A percentile compares a stretch with the other conserved stretches of the same genome.
These are phyloP conservation scores for Ciconia boyciana DNA, from an alignment of 2,113 vertebrate species.

Conservation along the genomic window DNA sequence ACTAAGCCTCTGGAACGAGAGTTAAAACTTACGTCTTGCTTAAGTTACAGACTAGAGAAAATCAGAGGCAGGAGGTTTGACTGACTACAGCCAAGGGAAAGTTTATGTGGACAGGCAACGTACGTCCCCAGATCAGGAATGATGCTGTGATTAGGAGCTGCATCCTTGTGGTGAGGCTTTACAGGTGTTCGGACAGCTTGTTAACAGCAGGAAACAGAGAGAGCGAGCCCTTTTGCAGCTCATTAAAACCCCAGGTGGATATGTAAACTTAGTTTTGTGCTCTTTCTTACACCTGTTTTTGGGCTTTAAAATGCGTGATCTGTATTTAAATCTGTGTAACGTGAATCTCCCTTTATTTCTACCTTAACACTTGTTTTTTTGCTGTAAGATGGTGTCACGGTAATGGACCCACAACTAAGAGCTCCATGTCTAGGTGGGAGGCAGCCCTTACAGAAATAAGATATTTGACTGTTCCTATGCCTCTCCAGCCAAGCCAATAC, in stretches of 20 bases:
- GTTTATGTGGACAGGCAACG: neutral
- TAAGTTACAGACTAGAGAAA: neutral
- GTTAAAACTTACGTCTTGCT: neutral
- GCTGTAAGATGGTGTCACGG: neutral
- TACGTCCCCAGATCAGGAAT: neutral
- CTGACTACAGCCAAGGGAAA: neutral
- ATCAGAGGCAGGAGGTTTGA: neutral
- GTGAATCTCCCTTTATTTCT: neutral
- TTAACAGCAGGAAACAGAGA: neutral
- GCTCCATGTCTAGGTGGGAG: neutral
- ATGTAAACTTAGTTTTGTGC: neutral
- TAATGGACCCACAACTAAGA: neutral
- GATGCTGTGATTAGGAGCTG: neutral
- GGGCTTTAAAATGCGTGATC: neutral
- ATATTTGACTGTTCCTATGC: neutral
- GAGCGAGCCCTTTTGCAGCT: neutral
- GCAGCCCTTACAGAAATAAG: neutral
- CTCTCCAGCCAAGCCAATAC: neutral
- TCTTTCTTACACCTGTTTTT: neutral
- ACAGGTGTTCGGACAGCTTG: conserved; percentile 27
- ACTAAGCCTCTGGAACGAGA: neutral
- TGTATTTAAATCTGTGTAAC: neutral
- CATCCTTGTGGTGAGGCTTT: neutral
- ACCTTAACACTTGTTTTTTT: neutral
- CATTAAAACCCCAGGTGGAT: neutral